phyloP scores from a whole-genome alignment of 2,797 vertebrate genomes.

The Malurus splendens region DNA sequence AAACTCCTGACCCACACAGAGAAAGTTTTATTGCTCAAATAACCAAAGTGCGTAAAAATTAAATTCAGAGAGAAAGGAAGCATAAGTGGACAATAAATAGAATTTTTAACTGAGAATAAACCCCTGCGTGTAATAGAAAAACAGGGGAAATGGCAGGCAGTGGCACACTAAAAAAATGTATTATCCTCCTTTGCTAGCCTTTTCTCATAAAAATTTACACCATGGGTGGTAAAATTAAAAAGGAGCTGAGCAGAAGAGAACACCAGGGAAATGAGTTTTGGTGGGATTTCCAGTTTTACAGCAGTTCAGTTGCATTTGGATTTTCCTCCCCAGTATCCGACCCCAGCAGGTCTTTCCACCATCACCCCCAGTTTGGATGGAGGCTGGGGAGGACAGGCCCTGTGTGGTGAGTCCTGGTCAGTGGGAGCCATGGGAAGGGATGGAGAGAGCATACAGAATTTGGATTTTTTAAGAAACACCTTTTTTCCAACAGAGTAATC shows the following conservation, averaged over 20 bases:
- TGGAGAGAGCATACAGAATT: not conserved
- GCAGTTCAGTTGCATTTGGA: not conserved
- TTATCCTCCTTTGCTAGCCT: not conserved
- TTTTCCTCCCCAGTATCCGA: not conserved
- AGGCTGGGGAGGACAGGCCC: not conserved
- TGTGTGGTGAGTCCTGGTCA: rapidly evolving
- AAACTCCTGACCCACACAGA: not conserved
- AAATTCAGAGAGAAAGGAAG: conserved; percentile 10
- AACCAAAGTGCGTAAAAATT: not conserved
- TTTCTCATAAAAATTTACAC: not conserved
- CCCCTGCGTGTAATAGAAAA: not conserved
- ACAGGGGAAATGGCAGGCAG: not conserved
- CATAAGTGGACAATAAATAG: not conserved
- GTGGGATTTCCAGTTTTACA: not conserved
- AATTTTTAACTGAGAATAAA: not conserved
- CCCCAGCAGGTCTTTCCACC: rapidly evolving
- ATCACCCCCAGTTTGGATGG: rapidly evolving
- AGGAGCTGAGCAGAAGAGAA: not conserved
- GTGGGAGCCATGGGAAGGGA: not conserved
- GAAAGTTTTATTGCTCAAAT: not conserved
- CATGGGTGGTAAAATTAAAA: not conserved
- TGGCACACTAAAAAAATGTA: not conserved
- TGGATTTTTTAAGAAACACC: not conserved
- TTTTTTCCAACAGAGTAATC: not conserved
- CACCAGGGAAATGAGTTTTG: not conserved